Percentiles rank a stretch among this genome's conserved stretches.
These are phyloP conservation scores for Microcaecilia unicolor DNA, from an alignment of 2,797 vertebrate genomes.

Conservation along the genomic window DNA sequence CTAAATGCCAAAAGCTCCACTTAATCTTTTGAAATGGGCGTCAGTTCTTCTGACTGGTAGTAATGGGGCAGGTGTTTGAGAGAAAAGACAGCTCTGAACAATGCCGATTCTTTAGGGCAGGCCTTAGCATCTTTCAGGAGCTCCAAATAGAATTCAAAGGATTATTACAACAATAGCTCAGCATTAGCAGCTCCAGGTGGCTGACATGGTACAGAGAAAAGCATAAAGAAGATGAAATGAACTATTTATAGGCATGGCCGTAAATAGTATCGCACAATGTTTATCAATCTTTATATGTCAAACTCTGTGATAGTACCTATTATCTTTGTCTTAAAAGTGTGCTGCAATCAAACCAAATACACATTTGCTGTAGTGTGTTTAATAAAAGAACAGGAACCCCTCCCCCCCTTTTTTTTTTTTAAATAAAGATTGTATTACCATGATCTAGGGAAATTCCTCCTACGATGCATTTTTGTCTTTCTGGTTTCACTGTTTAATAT, in stretches of 20 bases:
- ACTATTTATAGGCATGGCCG: not conserved
- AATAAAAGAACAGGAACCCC: too few relatives aligned
- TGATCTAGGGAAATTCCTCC: too few relatives aligned
- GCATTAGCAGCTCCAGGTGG: constrained; percentile 3
- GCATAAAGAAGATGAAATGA: not conserved
- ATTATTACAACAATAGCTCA: too few relatives aligned
- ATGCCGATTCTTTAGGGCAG: not conserved
- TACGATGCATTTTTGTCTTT: too few relatives aligned
- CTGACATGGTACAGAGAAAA: rapidly evolving
- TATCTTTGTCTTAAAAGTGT: constrained; percentile 2
- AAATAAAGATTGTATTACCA: too few relatives aligned
- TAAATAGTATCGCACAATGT: constrained; percentile 8
- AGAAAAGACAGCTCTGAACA: not conserved
- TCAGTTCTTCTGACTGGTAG: not conserved
- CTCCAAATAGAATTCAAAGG: constrained; percentile 5
- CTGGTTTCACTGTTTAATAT: too few relatives aligned
- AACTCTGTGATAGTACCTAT: constrained; percentile 14
- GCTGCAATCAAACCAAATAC: too few relatives aligned
- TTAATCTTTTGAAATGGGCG: constrained; percentile 6
- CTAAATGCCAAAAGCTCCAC: constrained; percentile 36
- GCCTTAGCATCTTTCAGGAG: not conserved
- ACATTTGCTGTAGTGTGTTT: too few relatives aligned
- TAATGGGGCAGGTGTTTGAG: not conserved
- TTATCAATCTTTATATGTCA: constrained; percentile 9
- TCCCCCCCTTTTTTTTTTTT: too few relatives aligned